A percentile compares a stretch with the other conserved stretches of the same genome.
These are phyloP conservation scores for Euzophera pinguis DNA, from an alignment of 2,888 invertebrate genomes.

Conservation along the genomic window DNA sequence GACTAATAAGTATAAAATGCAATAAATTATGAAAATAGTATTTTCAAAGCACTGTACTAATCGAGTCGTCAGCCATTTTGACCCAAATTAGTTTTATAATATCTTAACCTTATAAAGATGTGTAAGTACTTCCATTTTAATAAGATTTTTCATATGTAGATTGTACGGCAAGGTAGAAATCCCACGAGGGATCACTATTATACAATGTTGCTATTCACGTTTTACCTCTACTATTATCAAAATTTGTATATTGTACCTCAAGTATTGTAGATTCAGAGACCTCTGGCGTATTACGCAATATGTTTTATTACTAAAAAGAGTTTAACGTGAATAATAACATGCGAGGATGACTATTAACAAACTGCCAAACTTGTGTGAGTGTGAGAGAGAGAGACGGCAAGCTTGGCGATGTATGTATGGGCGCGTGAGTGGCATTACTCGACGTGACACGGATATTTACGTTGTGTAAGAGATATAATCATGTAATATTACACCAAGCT, in stretches of 20 bases:
- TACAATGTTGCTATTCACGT: constrained; percentile 62
- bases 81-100: constrained; percentile 69
- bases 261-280: not conserved
- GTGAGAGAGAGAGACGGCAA: constrained; percentile 27
- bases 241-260: constrained; percentile 29
- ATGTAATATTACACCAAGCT: constrained; percentile 72
- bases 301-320: constrained; percentile 42
- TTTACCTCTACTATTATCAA: constrained; percentile 38
- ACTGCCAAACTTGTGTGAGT: constrained; percentile 65
- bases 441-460: constrained; percentile 48
- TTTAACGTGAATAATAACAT: constrained; percentile 68
- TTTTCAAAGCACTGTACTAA: constrained; percentile 62
- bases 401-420: constrained; percentile 27
- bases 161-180: constrained; percentile 64
- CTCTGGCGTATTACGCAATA: not conserved
- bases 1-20: constrained; percentile 55
- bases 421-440: constrained; percentile 24
- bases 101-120: constrained; percentile 53
- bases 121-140: constrained; percentile 78
- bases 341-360: constrained; percentile 58
- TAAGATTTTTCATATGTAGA: constrained; percentile 73
- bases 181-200: constrained; percentile 56
- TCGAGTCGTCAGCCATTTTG: constrained; percentile 72
- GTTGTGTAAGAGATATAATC: constrained; percentile 69
- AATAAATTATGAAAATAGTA: constrained; percentile 58